A percentile compares a stretch with the other conserved stretches of the same genome.
Conservation (phyloP, 2,113 vertebrate species). For the Alligator mississippiensis region DNA sequence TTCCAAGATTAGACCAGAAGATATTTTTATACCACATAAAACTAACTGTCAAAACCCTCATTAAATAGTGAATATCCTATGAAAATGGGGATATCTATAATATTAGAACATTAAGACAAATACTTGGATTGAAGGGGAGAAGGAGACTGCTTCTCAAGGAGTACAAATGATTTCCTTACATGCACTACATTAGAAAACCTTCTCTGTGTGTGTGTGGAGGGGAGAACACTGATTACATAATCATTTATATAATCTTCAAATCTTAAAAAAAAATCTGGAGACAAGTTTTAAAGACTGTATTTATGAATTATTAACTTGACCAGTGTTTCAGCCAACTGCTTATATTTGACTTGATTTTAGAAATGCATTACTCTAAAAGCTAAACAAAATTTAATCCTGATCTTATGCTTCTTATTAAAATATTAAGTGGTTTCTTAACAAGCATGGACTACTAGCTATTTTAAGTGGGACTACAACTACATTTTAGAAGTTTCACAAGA, state of each 20-base stretch:
- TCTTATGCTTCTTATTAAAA: conserved; percentile 66
- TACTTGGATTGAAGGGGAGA: conserved; percentile 24
- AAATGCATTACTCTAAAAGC: conserved; percentile 30
- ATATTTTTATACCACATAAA: background rate
- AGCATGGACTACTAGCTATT: conserved; percentile 33
- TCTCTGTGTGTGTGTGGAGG: background rate
- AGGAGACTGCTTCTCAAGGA: background rate
- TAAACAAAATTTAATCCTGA: conserved; percentile 55
- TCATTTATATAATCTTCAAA: conserved; percentile 9
- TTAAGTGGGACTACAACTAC: conserved; percentile 10
- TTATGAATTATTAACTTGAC: background rate
- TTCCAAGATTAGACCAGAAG: background rate
- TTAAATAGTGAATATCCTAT: conserved; percentile 3
- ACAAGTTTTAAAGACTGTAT: background rate
- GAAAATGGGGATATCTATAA: background rate
- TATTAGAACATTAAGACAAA: conserved; percentile 27
- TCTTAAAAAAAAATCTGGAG: background rate
- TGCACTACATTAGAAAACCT: background rate
- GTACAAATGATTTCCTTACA: background rate
- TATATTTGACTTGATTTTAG: conserved; percentile 47
- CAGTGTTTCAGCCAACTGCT: conserved; percentile 18
- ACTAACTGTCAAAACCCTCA: background rate
- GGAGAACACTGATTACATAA: background rate
- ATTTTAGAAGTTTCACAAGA: background rate
- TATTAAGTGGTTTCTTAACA: background rate